Percentiles rank a stretch among this genome's conserved stretches.
Evolutionary conservation across 1,140 invertebrate genomes (phyloP).

Genomic region (Ruditapes philippinarum): DNA sequence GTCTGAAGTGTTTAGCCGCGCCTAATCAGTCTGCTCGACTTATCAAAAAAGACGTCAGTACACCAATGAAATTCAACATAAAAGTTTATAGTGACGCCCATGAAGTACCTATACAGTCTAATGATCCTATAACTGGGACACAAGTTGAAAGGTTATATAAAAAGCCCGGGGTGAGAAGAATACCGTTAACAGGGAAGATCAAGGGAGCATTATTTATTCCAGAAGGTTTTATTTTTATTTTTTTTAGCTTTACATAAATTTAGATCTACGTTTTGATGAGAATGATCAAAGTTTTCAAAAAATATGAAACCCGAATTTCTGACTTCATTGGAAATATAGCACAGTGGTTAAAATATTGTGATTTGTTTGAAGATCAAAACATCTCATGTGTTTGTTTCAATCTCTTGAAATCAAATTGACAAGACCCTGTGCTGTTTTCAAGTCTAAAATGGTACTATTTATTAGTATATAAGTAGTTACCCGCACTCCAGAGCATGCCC

Average conservation of each 20-base stretch:
- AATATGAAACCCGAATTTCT: background rate
- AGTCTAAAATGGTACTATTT: background rate
- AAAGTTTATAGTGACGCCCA: background rate
- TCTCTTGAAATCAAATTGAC: too few relatives aligned
- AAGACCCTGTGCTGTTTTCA: background rate
- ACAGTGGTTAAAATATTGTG: too few relatives aligned
- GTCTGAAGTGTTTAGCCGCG: slow-evolving; percentile 7
- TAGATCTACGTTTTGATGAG: background rate
- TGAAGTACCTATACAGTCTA: too few relatives aligned
- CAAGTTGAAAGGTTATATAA: background rate
- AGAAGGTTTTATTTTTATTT: background rate
- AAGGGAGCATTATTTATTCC: slow-evolving; percentile 41
- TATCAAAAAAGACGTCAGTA: slow-evolving; percentile 29
- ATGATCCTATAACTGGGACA: background rate
- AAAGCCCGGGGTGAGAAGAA: slow-evolving; percentile 11
- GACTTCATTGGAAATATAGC: too few relatives aligned
- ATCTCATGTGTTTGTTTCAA: too few relatives aligned
- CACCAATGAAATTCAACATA: slow-evolving; percentile 27
- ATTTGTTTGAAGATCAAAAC: too few relatives aligned
- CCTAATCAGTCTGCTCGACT: background rate
- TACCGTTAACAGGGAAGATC: slow-evolving; percentile 1
- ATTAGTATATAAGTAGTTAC: too few relatives aligned
- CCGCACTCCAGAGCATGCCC: too few relatives aligned
- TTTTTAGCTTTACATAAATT: background rate
- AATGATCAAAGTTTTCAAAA: background rate